Base-by-base conservation (phyloP, 2,797 vertebrate genomes). In the Mus spretus region DNA sequence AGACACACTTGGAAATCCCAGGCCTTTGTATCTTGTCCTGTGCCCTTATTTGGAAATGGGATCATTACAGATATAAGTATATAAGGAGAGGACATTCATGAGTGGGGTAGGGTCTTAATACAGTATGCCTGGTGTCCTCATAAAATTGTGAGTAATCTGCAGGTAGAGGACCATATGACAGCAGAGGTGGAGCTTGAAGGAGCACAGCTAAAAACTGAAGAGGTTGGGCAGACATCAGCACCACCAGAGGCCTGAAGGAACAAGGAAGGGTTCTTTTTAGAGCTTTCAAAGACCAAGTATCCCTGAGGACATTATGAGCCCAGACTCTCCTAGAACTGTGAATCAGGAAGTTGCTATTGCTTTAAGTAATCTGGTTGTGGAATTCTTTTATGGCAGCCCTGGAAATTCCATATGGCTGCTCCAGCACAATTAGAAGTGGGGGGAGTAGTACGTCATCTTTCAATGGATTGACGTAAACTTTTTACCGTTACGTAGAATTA, bases 381-480 rank as follows among this genome's bases (percentile, higher is more conserved):
- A 28, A 22, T 34, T 77, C 55, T 92, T 37, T 70, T 55, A 70
- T 19, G 44, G 70, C 20, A 83, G 31, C 40, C 20, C 9, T 55
- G 31, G 50, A 19, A 65, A 83, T 47, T 2, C 20, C 57, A 59
- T 59, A 59, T 59, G 57, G 57, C 57, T 14, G 19, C 26, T 37
- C 63, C 95, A 90, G 91, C 19, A 67, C 6, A 40, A 28, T 57
- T 95, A 44, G 22, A n/a, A 90, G 53, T 28, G 59, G 31, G 20
- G 4, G 17, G 83, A 61, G 82, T 55, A 78, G 2, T n/a, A 44
- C 89, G 61, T 14, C 77, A 17, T 65, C 89, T 91, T 24, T 83
- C 15, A 91, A 19, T 44, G 26, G 59, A 74, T 57, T 80, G 12
- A 78, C 1, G 74, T 89, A 40, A 22, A 63, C 26, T 40, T 77